These are phyloP conservation scores for Gulo gulo DNA, from an alignment of 2,113 vertebrate genomes.

Conservation along the genomic window DNA sequence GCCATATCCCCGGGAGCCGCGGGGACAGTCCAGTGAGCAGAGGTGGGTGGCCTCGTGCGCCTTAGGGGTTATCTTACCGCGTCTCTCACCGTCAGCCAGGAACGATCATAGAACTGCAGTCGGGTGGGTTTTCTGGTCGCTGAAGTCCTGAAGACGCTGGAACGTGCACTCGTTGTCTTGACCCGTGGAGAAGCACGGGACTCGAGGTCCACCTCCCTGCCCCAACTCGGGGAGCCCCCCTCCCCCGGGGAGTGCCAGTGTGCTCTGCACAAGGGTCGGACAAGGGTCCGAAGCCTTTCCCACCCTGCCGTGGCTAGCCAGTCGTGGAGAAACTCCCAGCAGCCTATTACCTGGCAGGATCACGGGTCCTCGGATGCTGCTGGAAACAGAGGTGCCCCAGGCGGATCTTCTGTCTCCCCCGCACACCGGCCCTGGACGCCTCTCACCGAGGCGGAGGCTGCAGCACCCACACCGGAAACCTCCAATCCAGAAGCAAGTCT, in stretches of 20 bases:
- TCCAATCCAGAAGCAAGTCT: not conserved
- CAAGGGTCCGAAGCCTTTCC: not conserved
- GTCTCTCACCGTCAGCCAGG: not conserved
- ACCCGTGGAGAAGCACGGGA: fast-evolving
- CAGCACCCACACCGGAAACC: not conserved
- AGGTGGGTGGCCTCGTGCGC: fast-evolving
- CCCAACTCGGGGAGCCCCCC: not conserved
- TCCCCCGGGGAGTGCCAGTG: not conserved
- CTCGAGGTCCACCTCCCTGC: not conserved
- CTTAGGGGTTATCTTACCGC: not conserved
- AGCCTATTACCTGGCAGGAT: not conserved
- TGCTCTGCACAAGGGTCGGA: not conserved
- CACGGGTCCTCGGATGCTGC: not conserved
- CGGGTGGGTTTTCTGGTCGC: not conserved
- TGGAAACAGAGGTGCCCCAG: not conserved
- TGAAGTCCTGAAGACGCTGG: not conserved
- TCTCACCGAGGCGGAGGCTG: not conserved
- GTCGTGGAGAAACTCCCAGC: not conserved
- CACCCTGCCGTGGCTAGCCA: fast-evolving
- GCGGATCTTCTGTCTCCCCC: not conserved
- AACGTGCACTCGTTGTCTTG: not conserved
- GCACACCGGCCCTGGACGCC: not conserved
- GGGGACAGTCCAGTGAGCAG: not conserved
- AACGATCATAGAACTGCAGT: not conserved
- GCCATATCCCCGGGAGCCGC: fast-evolving